Evolutionary conservation across 2,888 invertebrate species (phyloP).

Genomic region (Thyatira batis): DNA sequence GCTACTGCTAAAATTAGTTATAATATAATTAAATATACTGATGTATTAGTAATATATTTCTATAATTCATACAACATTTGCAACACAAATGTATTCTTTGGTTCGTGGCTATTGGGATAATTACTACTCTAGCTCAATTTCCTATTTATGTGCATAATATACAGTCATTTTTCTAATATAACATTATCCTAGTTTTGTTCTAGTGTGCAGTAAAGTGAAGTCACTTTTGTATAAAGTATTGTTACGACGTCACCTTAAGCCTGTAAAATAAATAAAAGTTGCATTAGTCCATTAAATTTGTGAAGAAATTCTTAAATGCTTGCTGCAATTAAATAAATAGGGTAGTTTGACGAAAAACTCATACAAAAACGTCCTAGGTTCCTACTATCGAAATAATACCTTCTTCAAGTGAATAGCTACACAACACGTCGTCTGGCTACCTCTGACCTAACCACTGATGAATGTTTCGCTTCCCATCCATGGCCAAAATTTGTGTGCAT

Average conservation of each 20-base stretch:
- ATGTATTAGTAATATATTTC: too few relatives aligned
- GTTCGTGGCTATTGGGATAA: neutral
- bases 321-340: too few relatives aligned
- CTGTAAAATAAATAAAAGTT: constrained; percentile 47
- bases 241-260: constrained; percentile 37
- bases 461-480: too few relatives aligned
- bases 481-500: too few relatives aligned
- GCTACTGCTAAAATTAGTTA: neutral
- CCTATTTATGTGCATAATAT: neutral
- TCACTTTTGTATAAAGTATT: neutral
- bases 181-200: neutral
- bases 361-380: too few relatives aligned
- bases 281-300: constrained; percentile 12
- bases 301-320: too few relatives aligned
- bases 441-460: too few relatives aligned
- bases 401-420: too few relatives aligned
- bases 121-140: neutral
- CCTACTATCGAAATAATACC: too few relatives aligned
- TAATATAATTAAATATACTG: neutral
- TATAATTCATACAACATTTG: neutral
- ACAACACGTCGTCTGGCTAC: too few relatives aligned
- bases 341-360: too few relatives aligned
- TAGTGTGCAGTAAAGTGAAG: neutral
- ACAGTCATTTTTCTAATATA: neutral
- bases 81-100: neutral